Percentiles rank a stretch among this genome's conserved stretches.
phyloP scores from a whole-genome alignment of 2,888 invertebrate species.

The Perizoma flavofasciatum region DNA sequence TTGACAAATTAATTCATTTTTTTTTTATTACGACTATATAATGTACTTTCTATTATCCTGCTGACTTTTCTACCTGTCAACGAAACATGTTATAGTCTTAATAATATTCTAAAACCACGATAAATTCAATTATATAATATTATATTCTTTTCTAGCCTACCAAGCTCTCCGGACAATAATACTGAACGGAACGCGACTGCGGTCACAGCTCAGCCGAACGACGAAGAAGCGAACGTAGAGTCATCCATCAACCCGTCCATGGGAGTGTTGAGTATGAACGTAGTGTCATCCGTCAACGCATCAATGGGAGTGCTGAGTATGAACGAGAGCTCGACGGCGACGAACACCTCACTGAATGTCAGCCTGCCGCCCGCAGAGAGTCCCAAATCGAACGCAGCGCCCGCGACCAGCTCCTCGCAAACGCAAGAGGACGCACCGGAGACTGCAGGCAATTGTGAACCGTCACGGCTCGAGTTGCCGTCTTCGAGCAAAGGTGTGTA shows the following conservation, averaged over 20 bases:
- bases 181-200: slow-evolving; percentile 59
- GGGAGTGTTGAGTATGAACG: slow-evolving; percentile 72
- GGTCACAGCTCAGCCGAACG: slow-evolving; percentile 44
- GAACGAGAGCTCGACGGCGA: slow-evolving; percentile 76
- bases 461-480: slow-evolving; percentile 57
- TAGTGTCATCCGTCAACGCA: slow-evolving; percentile 60
- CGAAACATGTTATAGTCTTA: too few relatives aligned
- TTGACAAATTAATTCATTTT: too few relatives aligned
- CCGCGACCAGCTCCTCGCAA: slow-evolving; percentile 45
- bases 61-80: too few relatives aligned
- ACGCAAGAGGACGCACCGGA: slow-evolving; percentile 55
- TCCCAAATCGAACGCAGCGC: slow-evolving; percentile 60
- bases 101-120: too few relatives aligned
- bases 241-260: slow-evolving; percentile 67
- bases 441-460: slow-evolving; percentile 51
- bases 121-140: too few relatives aligned
- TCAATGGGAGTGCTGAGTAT: slow-evolving; percentile 72
- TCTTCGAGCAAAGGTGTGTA: slow-evolving; percentile 63
- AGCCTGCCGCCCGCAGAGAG: slow-evolving; percentile 71
- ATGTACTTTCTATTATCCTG: too few relatives aligned
- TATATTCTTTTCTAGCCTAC: slow-evolving; percentile 77
- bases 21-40: too few relatives aligned
- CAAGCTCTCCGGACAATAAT: slow-evolving; percentile 84
- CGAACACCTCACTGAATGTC: slow-evolving; percentile 75
- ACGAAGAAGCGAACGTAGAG: slow-evolving; percentile 54